Base-by-base conservation (phyloP, 2,797 vertebrate species). In the Iguana delicatissima region DNA sequence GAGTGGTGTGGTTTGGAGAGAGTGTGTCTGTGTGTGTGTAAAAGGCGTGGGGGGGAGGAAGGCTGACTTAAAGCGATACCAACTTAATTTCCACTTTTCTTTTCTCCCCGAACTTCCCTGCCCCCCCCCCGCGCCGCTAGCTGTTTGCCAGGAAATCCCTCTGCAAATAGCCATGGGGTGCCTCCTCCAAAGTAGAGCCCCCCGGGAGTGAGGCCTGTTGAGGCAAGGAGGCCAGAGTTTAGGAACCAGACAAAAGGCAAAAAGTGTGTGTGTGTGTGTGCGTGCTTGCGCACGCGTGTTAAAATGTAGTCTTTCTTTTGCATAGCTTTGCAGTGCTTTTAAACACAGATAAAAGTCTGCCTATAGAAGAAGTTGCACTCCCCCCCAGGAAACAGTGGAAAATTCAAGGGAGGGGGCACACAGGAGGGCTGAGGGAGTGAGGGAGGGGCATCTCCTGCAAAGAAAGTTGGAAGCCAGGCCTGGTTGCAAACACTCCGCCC, bases 1-100 rank as follows among this genome's bases (percentile, higher is more conserved):
- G 92, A 29, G 92, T 92, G 91, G 92, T 93, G 94, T 87, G 94
- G 94, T 94, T 94, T 92, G 93, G 92, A 91, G 59, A 62, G 57
- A 3, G 16, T 16, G 57, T 10, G 2, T 1, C 55, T 14, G 2
- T 16, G 13, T 59, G 90, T 91, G 80, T 86, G 87, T 85, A 57
- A 32, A 67, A 80, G 84, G 64, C 18, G 55, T 14, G 57, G 57
- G 3, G 55, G 55, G 57, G 14, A 13, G 57, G 57, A 55, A 89
- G 84, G 72, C 73, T 64, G 50, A 42, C 88, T 93, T 93, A 94
- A 93, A 94, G 94, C 80, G 89, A 93, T 76, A 94, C 57, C 42
- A 80, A 69, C 91, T 57, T 46, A 14, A 69, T 89, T 84, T 87
- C 86, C 84, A 81, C 69, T 64, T 55, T 76, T 67, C n/a, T 76